These are phyloP conservation scores for Rhyzopertha dominica DNA, from an alignment of 1,140 invertebrate genomes.

Conservation along the genomic window DNA sequence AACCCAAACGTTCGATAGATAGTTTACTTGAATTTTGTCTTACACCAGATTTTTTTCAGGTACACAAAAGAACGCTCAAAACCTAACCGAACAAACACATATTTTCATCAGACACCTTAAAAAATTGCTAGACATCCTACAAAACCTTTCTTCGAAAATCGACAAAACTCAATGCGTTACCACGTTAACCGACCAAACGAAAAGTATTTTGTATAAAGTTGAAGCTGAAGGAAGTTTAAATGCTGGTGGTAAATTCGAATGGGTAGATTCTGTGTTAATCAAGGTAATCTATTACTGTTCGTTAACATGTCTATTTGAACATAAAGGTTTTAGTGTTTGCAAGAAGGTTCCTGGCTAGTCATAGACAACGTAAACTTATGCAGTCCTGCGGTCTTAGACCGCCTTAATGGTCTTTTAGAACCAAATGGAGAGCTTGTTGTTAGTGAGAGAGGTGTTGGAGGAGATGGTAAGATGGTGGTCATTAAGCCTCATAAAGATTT, in stretches of 20 bases:
- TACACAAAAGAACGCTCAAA: too few species aligned
- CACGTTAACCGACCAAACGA: too few species aligned
- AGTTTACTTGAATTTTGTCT: too few species aligned
- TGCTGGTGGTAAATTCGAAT: constrained; percentile 89
- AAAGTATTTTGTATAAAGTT: too few species aligned
- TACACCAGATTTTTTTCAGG: too few species aligned
- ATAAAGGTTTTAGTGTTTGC: constrained; percentile 57
- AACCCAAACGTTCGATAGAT: too few species aligned
- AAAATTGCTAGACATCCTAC: too few species aligned
- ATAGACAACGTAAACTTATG: constrained; percentile 98
- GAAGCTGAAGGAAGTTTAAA: constrained; percentile 57
- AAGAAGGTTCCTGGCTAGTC: constrained; percentile 84
- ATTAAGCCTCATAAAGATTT: constrained; percentile 88
- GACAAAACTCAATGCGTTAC: too few species aligned
- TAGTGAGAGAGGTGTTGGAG: constrained; percentile 81
- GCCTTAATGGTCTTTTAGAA: constrained; percentile 93
- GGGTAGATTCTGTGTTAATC: constrained; percentile 93
- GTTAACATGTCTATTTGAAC: neutral
- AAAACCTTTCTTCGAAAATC: too few species aligned
- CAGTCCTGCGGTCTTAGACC: constrained; percentile 91
- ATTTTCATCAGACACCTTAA: too few species aligned
- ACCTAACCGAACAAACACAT: too few species aligned
- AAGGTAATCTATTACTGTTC: constrained; percentile 52
- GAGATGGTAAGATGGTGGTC: constrained; percentile 63
- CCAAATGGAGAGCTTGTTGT: constrained; percentile 84